Evolutionary conservation across 2,113 vertebrate species (phyloP).

Genomic region (Diphyllodes magnificus): DNA sequence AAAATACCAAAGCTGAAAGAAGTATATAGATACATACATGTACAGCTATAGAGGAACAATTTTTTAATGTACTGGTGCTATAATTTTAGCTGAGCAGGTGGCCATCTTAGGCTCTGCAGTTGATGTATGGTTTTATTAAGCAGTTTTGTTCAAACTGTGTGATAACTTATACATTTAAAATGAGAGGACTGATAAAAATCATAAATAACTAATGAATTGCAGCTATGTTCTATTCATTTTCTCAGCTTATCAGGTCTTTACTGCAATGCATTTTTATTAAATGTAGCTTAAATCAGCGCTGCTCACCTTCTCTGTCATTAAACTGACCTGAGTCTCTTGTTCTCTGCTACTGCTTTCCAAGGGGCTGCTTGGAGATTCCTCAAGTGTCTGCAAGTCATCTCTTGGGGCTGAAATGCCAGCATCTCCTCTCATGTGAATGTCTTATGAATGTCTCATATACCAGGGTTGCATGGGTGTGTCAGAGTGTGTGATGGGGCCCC

Average conservation of each 20-base stretch:
- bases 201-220: conserved; percentile 39
- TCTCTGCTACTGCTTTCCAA: not conserved
- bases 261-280: not conserved
- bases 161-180: conserved; percentile 17
- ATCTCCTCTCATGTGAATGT: not conserved
- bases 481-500: not conserved
- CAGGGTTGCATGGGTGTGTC: not conserved
- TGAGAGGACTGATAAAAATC: conserved; percentile 28
- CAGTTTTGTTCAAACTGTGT: not conserved
- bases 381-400: not conserved
- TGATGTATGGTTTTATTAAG: not conserved
- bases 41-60: not conserved
- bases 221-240: not conserved
- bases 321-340: not conserved
- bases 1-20: not conserved
- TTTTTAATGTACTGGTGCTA: not conserved
- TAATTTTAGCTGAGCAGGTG: not conserved
- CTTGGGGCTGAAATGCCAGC: not conserved
- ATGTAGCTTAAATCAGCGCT: not conserved
- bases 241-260: not conserved
- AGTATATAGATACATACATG: not conserved
- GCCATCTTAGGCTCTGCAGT: not conserved
- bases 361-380: not conserved
- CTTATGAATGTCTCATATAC: not conserved
- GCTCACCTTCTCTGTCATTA: not conserved